Base-by-base conservation (phyloP, 2,888 invertebrate species). In the Autographa pulchrina region DNA sequence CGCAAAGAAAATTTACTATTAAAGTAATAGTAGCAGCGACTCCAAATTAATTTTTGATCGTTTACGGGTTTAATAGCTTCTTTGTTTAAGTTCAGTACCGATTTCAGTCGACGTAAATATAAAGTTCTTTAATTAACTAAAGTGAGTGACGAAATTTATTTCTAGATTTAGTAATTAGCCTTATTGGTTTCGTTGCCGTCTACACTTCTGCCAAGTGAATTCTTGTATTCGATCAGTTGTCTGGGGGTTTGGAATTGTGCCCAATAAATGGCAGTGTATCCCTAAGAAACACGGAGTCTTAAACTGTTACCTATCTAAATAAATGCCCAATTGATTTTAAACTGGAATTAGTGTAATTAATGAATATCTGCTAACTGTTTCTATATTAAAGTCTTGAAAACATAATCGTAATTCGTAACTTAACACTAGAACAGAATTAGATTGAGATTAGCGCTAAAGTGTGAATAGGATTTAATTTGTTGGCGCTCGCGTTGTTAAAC, bases 391-490 rank as follows among this genome's bases (percentile, higher is more conserved):
- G 35, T 38, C 52, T 38, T 59, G 58, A 68, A 69, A 72, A 70
- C 35, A 31, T 25, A 63, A 78, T 68, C 68, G 60, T 59, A 80
- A 83, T 43, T 68, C 68, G 60, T 59, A 80, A 83, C 52, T 61
- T 58, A 80, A 71, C 58, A 65, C 56, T 65, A 48, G 68, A 59
- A 74, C 68, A 78, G 74, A 78, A 82, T 82, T 82, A 78, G 72
- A 77, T 78, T 38, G 75, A 79, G 70, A 84, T 81, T 75, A 84
- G 72, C 65, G 75, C 70, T 73, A 74, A 81, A 83, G 79, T 85
- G 83, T 85, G 75, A 81, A 80, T 70, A 71, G 68, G 74, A 75
- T 81, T 81, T 77, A 85, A 85, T 82, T 85, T 85, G 81, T 85
- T 80, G 48, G 70, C 78, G 72, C 74, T 71, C 59, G 41, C 70